phyloP scores from a whole-genome alignment of 2,888 invertebrate genomes.

The Pseudococcus jackbeardsleyi region DNA sequence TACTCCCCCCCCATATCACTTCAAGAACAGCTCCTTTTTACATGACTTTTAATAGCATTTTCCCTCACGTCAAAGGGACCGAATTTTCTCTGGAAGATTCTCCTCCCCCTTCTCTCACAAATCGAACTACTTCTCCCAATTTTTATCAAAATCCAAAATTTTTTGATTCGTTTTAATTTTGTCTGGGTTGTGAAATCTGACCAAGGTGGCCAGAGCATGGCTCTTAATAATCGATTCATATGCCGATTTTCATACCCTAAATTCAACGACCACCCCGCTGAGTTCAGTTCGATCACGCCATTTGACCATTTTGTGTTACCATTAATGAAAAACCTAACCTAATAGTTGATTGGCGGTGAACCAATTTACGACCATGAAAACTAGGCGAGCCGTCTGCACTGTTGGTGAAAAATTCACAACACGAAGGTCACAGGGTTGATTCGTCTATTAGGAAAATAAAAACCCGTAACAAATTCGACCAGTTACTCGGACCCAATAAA shows the following conservation, averaged over 20 bases:
- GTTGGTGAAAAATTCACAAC: not conserved
- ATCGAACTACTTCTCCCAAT: no score
- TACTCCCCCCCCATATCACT: no score
- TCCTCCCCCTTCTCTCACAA: no score
- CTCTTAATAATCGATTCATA: no score
- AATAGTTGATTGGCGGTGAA: not conserved
- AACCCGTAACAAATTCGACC: constrained; percentile 14
- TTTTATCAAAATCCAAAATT: no score
- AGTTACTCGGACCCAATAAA: not conserved
- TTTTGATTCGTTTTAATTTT: no score
- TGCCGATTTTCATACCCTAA: not conserved
- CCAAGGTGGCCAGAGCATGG: no score
- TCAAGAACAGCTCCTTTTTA: no score
- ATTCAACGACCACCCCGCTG: not conserved
- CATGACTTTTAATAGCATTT: no score
- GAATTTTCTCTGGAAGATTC: no score
- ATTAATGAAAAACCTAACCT: not conserved
- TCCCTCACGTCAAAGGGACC: no score
- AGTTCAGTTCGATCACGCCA: not conserved
- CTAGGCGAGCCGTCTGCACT: constrained; percentile 3
- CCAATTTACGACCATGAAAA: not conserved
- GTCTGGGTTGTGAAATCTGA: no score
- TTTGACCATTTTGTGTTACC: not conserved
- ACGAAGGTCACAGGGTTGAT: constrained; percentile 9
- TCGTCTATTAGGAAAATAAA: not conserved